A percentile compares a stretch with the other conserved stretches of the same genome.
Conservation (phyloP, 2,888 invertebrate genomes). For the Nezara viridula region DNA sequence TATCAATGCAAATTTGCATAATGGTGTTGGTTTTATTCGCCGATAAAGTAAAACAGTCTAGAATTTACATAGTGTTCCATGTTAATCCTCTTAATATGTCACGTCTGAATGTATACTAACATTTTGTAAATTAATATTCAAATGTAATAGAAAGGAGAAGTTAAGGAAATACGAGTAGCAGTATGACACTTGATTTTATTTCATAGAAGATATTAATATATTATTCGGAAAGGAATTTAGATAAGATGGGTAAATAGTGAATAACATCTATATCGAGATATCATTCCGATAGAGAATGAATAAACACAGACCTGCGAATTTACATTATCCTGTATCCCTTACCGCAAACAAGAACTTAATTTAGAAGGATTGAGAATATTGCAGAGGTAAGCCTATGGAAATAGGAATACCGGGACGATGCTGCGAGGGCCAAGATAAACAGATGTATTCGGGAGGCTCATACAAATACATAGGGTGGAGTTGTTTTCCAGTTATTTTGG, state of each 20-base stretch:
- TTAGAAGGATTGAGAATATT: not conserved
- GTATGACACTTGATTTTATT: no score
- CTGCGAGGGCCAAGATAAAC: not conserved
- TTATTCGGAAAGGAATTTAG: not conserved
- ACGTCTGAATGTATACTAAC: no score
- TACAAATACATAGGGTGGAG: not conserved
- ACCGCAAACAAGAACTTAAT: conserved; percentile 6
- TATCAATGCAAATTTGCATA: no score
- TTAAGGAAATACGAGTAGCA: no score
- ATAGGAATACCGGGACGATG: not conserved
- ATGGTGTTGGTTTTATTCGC: no score
- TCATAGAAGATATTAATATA: no score
- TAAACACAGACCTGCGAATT: not conserved
- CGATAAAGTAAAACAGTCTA: no score
- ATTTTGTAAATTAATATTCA: no score
- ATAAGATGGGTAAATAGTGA: not conserved
- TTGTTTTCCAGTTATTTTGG: conserved; percentile 29
- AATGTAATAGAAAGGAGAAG: no score
- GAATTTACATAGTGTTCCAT: no score
- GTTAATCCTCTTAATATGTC: no score
- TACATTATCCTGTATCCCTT: not conserved
- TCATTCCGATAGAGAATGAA: not conserved
- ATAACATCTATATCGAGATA: not conserved
- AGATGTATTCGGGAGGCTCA: not conserved
- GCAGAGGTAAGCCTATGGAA: not conserved